Conservation (phyloP, 2,888 invertebrate species). For the Embidobia sp. region DNA sequence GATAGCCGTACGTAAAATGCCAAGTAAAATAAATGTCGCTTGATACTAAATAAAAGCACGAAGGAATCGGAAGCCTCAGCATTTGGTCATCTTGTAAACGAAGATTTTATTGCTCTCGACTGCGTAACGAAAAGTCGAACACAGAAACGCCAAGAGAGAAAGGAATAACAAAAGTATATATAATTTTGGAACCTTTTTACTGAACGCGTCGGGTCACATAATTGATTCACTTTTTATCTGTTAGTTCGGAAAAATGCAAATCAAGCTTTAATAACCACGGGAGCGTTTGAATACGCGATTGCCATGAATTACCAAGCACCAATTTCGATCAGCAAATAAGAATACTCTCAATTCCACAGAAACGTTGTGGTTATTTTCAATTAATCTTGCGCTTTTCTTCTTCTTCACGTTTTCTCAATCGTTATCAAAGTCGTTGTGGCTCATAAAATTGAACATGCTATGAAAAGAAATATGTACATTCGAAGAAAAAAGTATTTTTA, state of each 20-base stretch:
- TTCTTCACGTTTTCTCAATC: neutral
- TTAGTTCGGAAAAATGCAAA: slow-evolving; percentile 6
- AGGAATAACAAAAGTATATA: too few species aligned
- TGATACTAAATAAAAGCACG: slow-evolving; percentile 23
- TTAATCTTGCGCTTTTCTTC: neutral
- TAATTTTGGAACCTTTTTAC: too few species aligned
- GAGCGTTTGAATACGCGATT: neutral
- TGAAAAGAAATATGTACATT: too few species aligned
- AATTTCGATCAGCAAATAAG: slow-evolving; percentile 3
- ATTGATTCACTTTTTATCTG: slow-evolving; percentile 24
- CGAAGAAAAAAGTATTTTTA: too few species aligned
- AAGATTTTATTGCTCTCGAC: slow-evolving; percentile 41
- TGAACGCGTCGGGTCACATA: slow-evolving; percentile 9
- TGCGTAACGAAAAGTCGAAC: slow-evolving; percentile 17
- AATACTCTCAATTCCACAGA: neutral
- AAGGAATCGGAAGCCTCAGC: slow-evolving; percentile 5
- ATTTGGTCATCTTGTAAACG: slow-evolving; percentile 35
- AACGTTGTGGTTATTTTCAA: neutral
- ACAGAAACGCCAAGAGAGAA: neutral
- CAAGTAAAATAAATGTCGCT: slow-evolving; percentile 20
- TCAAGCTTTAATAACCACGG: slow-evolving; percentile 2
- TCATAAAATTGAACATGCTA: too few species aligned
- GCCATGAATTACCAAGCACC: slow-evolving; percentile 15
- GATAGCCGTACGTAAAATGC: slow-evolving; percentile 2
- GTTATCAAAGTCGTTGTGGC: too few species aligned